A percentile compares a stretch with the other conserved stretches of the same genome.
Evolutionary conservation across 2,113 vertebrate genomes (phyloP).

Genomic region (Dromiciops gliroides): DNA sequence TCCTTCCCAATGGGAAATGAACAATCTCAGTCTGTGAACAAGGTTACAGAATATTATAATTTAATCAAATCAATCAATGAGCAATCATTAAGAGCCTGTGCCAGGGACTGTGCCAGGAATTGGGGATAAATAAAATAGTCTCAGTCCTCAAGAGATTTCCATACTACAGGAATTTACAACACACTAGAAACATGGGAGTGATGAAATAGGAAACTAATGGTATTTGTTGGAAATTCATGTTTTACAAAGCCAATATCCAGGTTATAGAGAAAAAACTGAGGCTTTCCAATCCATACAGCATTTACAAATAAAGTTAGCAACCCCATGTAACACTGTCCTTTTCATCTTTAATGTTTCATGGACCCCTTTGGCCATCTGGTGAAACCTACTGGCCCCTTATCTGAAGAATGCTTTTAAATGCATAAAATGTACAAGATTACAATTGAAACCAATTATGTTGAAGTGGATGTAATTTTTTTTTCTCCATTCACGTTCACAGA

Average conservation of each 20-base stretch:
- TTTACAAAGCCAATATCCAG: background rate
- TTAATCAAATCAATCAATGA: background rate
- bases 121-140: background rate
- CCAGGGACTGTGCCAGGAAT: background rate
- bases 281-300: background rate
- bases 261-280: background rate
- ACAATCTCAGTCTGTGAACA: constrained; percentile 14
- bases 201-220: background rate
- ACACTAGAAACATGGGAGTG: background rate
- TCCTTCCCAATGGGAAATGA: constrained; percentile 5
- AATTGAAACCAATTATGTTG: background rate
- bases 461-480: background rate
- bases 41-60: background rate
- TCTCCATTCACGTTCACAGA: background rate
- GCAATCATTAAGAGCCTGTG: background rate
- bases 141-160: background rate
- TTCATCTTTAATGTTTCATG: background rate
- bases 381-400: background rate
- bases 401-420: background rate
- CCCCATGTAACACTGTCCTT: background rate
- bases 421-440: background rate
- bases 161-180: background rate
- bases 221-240: background rate
- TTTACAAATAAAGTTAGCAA: background rate
- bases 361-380: background rate